Evolutionary conservation across 2,888 invertebrate species (phyloP), one percentile per base, ranked within the genome.

Genomic region (Chorisops tibialis): DNA sequence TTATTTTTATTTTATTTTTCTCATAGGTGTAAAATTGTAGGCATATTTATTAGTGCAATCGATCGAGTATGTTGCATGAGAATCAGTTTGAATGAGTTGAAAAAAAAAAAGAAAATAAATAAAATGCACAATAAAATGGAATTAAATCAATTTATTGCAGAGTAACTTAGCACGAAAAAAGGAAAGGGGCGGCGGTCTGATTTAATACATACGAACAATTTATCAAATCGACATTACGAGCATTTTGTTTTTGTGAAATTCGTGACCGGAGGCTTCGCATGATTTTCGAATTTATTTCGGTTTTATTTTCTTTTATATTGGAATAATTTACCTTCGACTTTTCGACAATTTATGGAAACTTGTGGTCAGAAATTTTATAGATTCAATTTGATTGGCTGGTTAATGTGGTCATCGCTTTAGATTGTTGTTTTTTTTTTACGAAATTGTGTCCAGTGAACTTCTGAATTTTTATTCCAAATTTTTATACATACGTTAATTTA

Each of bases 271-370:
- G 18, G 35, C 12, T 48, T 48, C 35, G 21, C 37, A 50, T 50
- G 35, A 50, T 50, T 35, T 50, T 50, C 37, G 18, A 7, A 4
- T 19, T 16, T 1, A 30, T 50, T 37, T 35, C 35, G 35, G 9
- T 35, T n/a, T 21, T 48, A 35, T 12, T 50, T 50, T 41, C 14
- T 41, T 39, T 7, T 41, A 16, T 14, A 39, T 19, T 54, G n/a
- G 43, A 41, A 54, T 39, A 21, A 22, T 54, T 54, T 41, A n/a
- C 24, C 18, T 41, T 39, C 16, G 54, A 54, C 43, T 54, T 54
- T 54, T 54, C 16, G 18, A 41, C 43, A 54, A 54, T 54, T 54
- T 54, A 54, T 54, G 54, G 54, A 54, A 21, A 41, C 54, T 39
- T 39, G 39, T 52, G 39, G 38, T 21, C 21, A 19, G 50, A 35